phyloP scores from a whole-genome alignment of 92 coral and sea anemone species.

The Paragorgia papillata region DNA sequence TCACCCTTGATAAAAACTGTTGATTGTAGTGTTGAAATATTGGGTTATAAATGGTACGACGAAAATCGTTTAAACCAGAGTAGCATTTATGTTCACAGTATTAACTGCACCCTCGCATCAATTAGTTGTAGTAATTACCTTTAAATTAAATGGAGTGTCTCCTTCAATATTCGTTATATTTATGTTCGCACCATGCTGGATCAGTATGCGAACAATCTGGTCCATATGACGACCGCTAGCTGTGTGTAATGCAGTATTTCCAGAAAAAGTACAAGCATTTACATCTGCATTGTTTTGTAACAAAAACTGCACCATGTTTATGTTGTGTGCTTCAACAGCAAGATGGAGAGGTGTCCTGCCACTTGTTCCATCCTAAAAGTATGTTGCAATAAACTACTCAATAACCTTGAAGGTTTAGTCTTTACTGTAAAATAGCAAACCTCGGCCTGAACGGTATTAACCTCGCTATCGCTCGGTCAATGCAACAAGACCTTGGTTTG shows the following conservation, averaged over 20 bases:
- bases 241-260: slow-evolving; percentile 89
- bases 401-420: too few species aligned
- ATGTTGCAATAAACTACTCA: background rate
- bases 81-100: too few species aligned
- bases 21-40: too few species aligned
- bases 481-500: too few species aligned
- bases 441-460: too few species aligned
- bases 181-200: slow-evolving; percentile 79
- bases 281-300: slow-evolving; percentile 79
- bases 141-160: slow-evolving; percentile 60
- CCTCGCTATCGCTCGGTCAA: too few species aligned
- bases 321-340: slow-evolving; percentile 87
- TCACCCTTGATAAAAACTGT: too few species aligned
- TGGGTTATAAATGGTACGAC: too few species aligned
- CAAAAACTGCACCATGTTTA: slow-evolving; percentile 75
- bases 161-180: slow-evolving; percentile 87
- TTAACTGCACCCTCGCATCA: too few species aligned
- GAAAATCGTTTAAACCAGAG: too few species aligned
- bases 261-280: slow-evolving; percentile 80
- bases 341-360: slow-evolving; percentile 93
- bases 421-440: too few species aligned
- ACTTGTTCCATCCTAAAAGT: slow-evolving; percentile 76
- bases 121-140: slow-evolving; percentile 13
- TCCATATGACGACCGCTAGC: slow-evolving; percentile 97
- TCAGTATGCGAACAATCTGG: slow-evolving; percentile 68